phyloP scores from a whole-genome alignment of 1,140 invertebrate species.

The Philopotamus ludificatus region DNA sequence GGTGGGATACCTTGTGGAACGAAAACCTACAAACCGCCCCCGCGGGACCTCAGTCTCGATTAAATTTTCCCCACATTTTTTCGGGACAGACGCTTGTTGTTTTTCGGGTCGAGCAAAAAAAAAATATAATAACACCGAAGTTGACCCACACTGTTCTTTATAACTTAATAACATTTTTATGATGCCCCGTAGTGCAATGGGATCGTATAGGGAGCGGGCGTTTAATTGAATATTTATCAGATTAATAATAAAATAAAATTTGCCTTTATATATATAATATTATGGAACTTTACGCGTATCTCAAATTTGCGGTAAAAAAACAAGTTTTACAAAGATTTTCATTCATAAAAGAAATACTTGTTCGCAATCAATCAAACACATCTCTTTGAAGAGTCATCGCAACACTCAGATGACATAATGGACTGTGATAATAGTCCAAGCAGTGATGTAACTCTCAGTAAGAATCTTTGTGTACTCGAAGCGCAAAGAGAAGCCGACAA shows the following conservation, averaged over 20 bases:
- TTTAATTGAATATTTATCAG: too few species aligned
- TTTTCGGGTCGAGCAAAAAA: neutral
- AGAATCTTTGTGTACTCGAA: neutral
- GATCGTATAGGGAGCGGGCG: too few species aligned
- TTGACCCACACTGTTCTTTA: too few species aligned
- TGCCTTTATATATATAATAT: too few species aligned
- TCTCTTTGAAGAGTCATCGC: slow-evolving; percentile 16
- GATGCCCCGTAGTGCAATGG: too few species aligned
- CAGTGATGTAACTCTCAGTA: slow-evolving; percentile 16
- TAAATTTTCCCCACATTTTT: neutral
- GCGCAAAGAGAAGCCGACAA: slow-evolving; percentile 18
- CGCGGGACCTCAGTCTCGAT: neutral
- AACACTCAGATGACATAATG: slow-evolving; percentile 6
- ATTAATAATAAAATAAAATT: too few species aligned
- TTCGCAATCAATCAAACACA: slow-evolving; percentile 19
- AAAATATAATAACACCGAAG: too few species aligned
- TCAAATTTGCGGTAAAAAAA: too few species aligned
- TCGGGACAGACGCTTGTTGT: neutral
- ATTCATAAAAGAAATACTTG: too few species aligned
- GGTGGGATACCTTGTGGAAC: neutral
- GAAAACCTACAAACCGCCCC: neutral
- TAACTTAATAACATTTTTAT: too few species aligned
- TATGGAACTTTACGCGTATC: too few species aligned
- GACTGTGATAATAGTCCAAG: slow-evolving; percentile 8
- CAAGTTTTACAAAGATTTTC: too few species aligned